Evolutionary conservation across 30 jellyfish, hydroid and myxozoan genomes (phyloP).

Genomic region (Cassiopea xamachana): DNA sequence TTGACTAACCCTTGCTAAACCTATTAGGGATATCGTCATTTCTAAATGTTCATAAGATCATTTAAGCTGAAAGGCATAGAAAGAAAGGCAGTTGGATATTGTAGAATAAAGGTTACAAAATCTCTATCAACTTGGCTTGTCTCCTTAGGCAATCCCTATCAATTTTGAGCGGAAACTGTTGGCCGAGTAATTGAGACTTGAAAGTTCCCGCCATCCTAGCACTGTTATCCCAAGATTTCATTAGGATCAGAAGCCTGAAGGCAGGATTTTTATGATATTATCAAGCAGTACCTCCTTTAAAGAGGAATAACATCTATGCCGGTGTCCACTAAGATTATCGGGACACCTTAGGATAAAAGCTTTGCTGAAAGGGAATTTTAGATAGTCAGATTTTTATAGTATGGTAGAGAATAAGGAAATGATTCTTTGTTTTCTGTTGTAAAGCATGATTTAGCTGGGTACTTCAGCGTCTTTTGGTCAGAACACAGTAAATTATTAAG

Average conservation of each 20-base stretch:
- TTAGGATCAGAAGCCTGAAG: constrained; percentile 5
- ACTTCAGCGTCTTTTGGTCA: too few relatives aligned
- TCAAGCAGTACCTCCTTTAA: not conserved
- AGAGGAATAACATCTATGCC: too few relatives aligned
- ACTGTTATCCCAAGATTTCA: not conserved
- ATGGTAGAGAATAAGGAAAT: too few relatives aligned
- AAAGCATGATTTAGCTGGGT: too few relatives aligned
- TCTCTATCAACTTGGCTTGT: not conserved
- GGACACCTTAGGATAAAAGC: too few relatives aligned
- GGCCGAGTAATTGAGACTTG: not conserved
- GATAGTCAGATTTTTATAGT: too few relatives aligned
- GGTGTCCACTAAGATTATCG: too few relatives aligned
- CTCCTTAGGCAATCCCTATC: not conserved
- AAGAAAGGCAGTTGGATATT: not conserved
- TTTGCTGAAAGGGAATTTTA: too few relatives aligned
- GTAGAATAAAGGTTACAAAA: not conserved
- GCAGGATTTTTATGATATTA: not conserved
- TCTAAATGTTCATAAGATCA: not conserved
- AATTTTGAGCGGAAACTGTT: not conserved
- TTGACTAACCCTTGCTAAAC: constrained; percentile 9
- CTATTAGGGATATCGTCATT: constrained; percentile 4
- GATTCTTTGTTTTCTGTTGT: too few relatives aligned
- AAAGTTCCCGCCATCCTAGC: not conserved
- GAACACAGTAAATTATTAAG: too few relatives aligned
- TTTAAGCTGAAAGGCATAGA: not conserved